A percentile compares a stretch with the other conserved stretches of the same genome.
These are phyloP conservation scores for Caenorhabditis macrosperma DNA, from an alignment of 2,888 invertebrate species.

Conservation along the genomic window DNA sequence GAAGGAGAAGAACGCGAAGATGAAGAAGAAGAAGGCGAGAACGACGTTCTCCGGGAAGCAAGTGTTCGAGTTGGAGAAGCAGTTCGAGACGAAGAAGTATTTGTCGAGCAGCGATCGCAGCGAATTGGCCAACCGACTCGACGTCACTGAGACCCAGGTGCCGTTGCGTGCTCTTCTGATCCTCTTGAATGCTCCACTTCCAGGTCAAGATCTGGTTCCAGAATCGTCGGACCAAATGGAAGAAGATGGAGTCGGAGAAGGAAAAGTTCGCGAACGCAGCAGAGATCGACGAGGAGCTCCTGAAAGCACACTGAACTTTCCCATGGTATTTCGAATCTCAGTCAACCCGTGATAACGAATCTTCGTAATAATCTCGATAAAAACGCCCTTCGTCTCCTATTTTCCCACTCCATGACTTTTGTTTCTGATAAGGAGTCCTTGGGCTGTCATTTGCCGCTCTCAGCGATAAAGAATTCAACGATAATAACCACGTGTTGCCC, in stretches of 20 bases:
- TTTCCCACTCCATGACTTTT: background rate
- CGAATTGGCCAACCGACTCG: slow-evolving; percentile 93
- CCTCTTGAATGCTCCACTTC: background rate
- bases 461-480: background rate
- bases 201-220: slow-evolving; percentile 95
- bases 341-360: background rate
- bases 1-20: background rate
- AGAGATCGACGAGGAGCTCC: slow-evolving; percentile 19
- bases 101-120: slow-evolving; percentile 93
- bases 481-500: background rate
- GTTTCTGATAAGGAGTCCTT: background rate
- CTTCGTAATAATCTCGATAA: background rate
- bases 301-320: slow-evolving; percentile 16
- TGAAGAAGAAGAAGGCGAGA: slow-evolving; percentile 86
- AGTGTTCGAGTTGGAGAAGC: slow-evolving; percentile 89
- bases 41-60: slow-evolving; percentile 93
- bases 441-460: background rate
- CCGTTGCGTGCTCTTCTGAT: background rate
- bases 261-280: slow-evolving; percentile 83
- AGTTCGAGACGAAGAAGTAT: slow-evolving; percentile 96
- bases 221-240: slow-evolving; percentile 97
- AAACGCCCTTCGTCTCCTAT: background rate
- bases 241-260: slow-evolving; percentile 98
- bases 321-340: background rate
- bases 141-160: slow-evolving; percentile 97